Evolutionary conservation across 2,113 vertebrate genomes (phyloP), one percentile per base, ranked within the genome.

Genomic region (Apodemus sylvaticus): DNA sequence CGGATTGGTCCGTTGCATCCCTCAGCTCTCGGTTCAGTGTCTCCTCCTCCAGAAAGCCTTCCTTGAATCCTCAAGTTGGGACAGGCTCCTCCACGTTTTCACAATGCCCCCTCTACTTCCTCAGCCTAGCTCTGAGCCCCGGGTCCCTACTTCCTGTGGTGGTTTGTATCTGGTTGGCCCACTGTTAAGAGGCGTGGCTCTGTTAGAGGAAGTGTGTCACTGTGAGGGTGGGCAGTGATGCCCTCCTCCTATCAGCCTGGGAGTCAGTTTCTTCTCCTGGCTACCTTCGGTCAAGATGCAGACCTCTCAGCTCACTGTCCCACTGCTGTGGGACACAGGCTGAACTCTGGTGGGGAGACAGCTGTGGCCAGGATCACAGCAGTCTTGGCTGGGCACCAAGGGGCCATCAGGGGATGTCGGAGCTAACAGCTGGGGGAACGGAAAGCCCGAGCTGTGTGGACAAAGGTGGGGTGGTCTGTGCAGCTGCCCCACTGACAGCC

Each of bases 41-140:
- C 39, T 55, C 34, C n/a, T 79, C 86, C n/a, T 91, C 92, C 34
- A 55, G 70, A 62, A 94, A 96, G 70, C 62, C 86, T 45, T 87
- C 53, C 73, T 24, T n/a, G 73, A 89, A 39, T 31, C 45, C 53
- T n/a, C 20, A 58, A 82, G 19, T 42, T 51, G 14, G 79, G 31
- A 31, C 36, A 89, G 77, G 4, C 42, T 77, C 42, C 36, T 78
- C 45, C 34, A 51, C 3, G 51, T 51, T 31, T 48, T 51, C 14
- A 51, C 26, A 34, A 34, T 31, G 26, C 34, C 45, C 34, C 45
- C 24, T 51, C 16, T 29, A 70, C 48, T 60, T 48, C 26, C 51
- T 51, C 5, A 77, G 48, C 36, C 83, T 45, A 48, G 53, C 60
- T 4, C 39, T 83, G 79, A 91, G n/a, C 9, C 74, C 51, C 17